These are phyloP conservation scores for Lacanobia oleracea DNA, from an alignment of 2,888 invertebrate genomes.

Conservation along the genomic window DNA sequence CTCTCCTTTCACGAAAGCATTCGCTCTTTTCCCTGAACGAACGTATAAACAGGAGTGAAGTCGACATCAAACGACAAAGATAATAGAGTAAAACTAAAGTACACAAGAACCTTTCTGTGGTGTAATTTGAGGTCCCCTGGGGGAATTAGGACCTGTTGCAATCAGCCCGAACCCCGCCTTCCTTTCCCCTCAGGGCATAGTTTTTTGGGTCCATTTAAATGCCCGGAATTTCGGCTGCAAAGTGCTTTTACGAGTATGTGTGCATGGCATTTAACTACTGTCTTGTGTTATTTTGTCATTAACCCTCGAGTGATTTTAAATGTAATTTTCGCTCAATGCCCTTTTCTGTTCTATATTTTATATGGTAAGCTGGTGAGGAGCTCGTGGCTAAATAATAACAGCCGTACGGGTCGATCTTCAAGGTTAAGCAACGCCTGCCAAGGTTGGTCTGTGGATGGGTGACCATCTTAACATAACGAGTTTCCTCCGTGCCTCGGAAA, in stretches of 20 bases:
- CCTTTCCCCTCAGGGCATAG: background rate
- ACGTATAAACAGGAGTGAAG: constrained; percentile 29
- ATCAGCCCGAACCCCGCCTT: constrained; percentile 15
- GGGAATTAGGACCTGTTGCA: constrained; percentile 50
- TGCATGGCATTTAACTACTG: constrained; percentile 32
- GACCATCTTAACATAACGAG: too few relatives aligned
- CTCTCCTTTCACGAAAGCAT: constrained; percentile 25
- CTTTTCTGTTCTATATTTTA: too few relatives aligned
- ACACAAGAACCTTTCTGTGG: constrained; percentile 16
- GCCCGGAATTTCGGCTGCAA: constrained; percentile 15
- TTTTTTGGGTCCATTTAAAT: constrained; percentile 31
- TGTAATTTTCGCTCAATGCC: background rate
- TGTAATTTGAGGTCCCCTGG: constrained; percentile 28
- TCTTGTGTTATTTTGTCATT: constrained; percentile 14
- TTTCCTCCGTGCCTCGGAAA: too few relatives aligned
- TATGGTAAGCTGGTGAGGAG: too few relatives aligned
- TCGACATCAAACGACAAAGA: constrained; percentile 31
- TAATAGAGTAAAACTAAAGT: constrained; percentile 35
- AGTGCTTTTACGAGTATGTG: constrained; percentile 35
- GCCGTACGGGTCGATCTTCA: too few relatives aligned
- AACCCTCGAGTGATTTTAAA: background rate
- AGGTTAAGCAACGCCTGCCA: too few relatives aligned
- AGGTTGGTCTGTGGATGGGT: too few relatives aligned
- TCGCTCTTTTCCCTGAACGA: constrained; percentile 42
- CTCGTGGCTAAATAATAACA: too few relatives aligned